phyloP scores from a whole-genome alignment of 2,113 vertebrate genomes.

The Daphoenositta chrysoptera region DNA sequence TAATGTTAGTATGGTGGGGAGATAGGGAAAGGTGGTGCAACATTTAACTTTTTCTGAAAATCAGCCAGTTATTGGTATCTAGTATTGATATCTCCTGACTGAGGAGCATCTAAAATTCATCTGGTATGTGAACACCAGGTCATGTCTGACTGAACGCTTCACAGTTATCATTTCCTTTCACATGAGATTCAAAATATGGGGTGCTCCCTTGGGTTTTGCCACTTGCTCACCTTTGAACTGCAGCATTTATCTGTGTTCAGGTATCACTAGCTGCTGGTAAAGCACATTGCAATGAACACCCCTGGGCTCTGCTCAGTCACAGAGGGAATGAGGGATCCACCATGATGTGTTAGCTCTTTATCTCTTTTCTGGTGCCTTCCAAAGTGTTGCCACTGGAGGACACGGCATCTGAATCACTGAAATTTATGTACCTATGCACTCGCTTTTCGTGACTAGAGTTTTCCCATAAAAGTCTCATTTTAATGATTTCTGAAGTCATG shows the following conservation, averaged over 20 bases:
- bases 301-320: not conserved
- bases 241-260: not conserved
- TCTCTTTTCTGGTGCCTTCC: not conserved
- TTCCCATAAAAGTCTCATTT: not conserved
- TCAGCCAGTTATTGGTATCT: not conserved
- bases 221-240: not conserved
- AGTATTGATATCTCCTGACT: fast-evolving
- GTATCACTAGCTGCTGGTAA: not conserved
- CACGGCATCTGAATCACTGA: not conserved
- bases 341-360: not conserved
- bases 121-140: not conserved
- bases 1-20: not conserved
- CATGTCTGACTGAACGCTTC: not conserved
- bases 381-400: not conserved
- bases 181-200: not conserved
- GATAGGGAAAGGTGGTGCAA: not conserved
- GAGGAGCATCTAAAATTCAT: not conserved
- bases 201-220: not conserved
- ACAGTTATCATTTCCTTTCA: not conserved
- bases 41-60: not conserved
- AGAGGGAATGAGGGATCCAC: fast-evolving
- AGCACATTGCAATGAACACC: not conserved
- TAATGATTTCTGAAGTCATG: not conserved
- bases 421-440: not conserved
- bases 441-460: not conserved